phyloP scores from a whole-genome alignment of 2,113 vertebrate species.

The Rhodinocichla rosea region DNA sequence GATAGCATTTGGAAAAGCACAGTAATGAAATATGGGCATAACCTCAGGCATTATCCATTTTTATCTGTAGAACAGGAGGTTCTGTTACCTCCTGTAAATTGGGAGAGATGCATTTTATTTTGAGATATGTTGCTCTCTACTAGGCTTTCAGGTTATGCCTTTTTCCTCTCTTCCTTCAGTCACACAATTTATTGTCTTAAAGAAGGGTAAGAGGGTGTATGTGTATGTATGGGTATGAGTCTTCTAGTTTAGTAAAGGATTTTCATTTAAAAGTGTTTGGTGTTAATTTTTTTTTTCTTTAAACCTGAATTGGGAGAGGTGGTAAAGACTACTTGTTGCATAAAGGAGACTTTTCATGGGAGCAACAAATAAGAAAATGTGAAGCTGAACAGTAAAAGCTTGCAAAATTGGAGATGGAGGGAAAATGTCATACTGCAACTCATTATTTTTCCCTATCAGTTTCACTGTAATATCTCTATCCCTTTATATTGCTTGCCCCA shows the following conservation, averaged over 20 bases:
- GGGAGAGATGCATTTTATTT: background rate
- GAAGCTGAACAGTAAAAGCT: background rate
- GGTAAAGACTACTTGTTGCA: constrained; percentile 30
- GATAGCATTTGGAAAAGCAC: background rate
- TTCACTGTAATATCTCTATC: background rate
- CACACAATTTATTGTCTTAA: background rate
- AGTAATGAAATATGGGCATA: background rate
- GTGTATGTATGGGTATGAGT: background rate
- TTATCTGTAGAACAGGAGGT: background rate
- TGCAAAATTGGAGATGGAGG: background rate
- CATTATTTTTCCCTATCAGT: background rate
- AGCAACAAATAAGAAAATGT: background rate
- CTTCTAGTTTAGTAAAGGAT: background rate
- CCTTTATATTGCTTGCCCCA: background rate
- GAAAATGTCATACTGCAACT: background rate
- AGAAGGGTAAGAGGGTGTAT: background rate
- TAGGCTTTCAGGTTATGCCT: background rate
- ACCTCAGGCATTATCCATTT: background rate
- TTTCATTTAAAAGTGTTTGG: background rate
- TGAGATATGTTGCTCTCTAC: background rate
- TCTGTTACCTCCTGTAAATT: background rate
- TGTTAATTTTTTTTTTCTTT: background rate
- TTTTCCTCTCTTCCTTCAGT: background rate
- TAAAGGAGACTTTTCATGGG: background rate
- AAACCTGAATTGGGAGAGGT: background rate